Conservation (phyloP, 2,113 vertebrate species). For the Chionomys nivalis region DNA sequence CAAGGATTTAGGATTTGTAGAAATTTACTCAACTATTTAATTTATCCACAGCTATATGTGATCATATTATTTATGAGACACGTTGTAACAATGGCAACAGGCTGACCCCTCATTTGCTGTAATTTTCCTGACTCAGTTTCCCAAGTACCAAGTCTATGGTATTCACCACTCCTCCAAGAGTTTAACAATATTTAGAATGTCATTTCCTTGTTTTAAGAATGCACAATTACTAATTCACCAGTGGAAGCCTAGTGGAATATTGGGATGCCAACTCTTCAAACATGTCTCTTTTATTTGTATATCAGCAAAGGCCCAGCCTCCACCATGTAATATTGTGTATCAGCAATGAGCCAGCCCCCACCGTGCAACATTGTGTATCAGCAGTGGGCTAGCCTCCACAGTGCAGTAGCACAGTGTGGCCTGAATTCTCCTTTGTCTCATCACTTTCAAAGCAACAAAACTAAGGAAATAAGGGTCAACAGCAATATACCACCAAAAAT, state of each 20-base stretch:
- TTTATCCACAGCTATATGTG: not conserved
- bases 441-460: not conserved
- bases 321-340: too few species aligned
- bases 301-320: too few species aligned
- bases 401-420: not conserved
- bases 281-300: too few species aligned
- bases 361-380: too few species aligned
- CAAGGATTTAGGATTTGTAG: not conserved
- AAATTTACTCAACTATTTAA: not conserved
- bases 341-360: too few species aligned
- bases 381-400: too few species aligned
- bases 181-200: not conserved
- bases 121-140: too few species aligned
- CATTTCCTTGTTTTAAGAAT: not conserved
- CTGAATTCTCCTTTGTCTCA: not conserved
- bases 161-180: accelerated
- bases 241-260: accelerated
- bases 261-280: too few species aligned
- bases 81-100: not conserved
- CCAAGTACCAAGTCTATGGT: too few species aligned
- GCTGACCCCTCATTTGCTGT: not conserved
- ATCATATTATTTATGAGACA: not conserved
- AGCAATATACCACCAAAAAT: not conserved
- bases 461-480: not conserved
- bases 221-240: not conserved